Evolutionary conservation across 1,140 invertebrate genomes (phyloP), one percentile per base, ranked within the genome.

Genomic region (Mya arenaria): DNA sequence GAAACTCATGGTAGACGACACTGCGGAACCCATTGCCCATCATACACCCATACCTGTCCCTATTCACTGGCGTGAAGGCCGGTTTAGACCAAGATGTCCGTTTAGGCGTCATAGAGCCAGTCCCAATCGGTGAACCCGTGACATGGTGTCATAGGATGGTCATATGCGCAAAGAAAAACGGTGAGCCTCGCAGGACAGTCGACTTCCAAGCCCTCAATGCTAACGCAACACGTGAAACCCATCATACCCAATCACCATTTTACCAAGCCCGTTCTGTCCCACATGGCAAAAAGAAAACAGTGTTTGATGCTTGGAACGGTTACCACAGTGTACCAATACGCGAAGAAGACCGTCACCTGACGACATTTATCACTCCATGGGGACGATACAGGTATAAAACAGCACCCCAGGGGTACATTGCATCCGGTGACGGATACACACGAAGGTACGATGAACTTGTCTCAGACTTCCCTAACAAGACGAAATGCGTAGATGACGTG

Each of bases 401-500:
- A 10, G 62, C 55, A 1, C 74, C 79, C 23, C 83, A 83, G 65
- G 80, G 73, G 28, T 83, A 84, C 52, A 78, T 84, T 44, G 72
- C 83, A 13, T 85, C 74, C 5, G 84, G 84, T 8, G 84, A 85
- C 66, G 82, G 74, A 13, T 87, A 86, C 80, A 82, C 73, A 2
- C 36, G 62, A 19, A 44, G 79, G 0, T 85, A 71, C 66, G 84
- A 84, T 60, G 82, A 87, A 37, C 77, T 84, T 39, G 83, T 84
- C 25, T 6, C 77, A 28, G 55, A 84, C 69, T 80, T 86, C 8
- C 72, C 66, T 19, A 56, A 87, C 28, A 84, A 88, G 30, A 79
- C 82, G 4, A 86, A 85, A 65, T 86, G 84, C 34, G 66, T 89
- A n/a, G 83, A 89, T 69, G 88, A 88, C 52, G 72, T 73, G 4